Conservation (phyloP, 2,797 vertebrate genomes). For the Caiman crocodilus region DNA sequence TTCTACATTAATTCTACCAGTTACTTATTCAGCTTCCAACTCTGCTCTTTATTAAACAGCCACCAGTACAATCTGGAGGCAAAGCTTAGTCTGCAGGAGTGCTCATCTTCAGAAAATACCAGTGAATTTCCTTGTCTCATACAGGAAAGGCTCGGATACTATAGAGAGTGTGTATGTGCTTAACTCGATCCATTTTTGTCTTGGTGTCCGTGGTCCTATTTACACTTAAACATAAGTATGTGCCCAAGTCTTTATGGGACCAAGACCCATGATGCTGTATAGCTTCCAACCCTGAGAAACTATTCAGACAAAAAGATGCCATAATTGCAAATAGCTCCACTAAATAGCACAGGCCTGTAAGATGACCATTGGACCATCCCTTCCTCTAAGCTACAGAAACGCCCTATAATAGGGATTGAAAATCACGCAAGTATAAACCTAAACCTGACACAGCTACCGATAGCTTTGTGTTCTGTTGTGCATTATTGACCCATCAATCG, state of each 20-base stretch:
- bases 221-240: not conserved
- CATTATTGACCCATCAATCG: too few species aligned
- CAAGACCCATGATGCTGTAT: not conserved
- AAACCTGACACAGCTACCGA: not conserved
- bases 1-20: not conserved
- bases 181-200: slow-evolving; percentile 1
- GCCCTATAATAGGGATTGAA: not conserved
- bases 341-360: not conserved
- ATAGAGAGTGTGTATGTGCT: not conserved
- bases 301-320: not conserved
- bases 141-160: slow-evolving; percentile 20
- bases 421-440: not conserved
- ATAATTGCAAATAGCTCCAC: accelerated
- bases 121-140: slow-evolving; percentile 6
- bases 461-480: too few species aligned
- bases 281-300: not conserved
- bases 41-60: slow-evolving; percentile 48
- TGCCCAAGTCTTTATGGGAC: not conserved
- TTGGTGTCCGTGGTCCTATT: not conserved
- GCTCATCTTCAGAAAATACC: slow-evolving; percentile 33
- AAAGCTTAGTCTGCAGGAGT: slow-evolving; percentile 33
- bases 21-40: slow-evolving; percentile 21
- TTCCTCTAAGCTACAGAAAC: slow-evolving; percentile 1
- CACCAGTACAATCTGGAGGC: not conserved
- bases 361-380: not conserved